phyloP scores from a whole-genome alignment of 2,888 invertebrate species.

The Hemistola chrysoprasaria region DNA sequence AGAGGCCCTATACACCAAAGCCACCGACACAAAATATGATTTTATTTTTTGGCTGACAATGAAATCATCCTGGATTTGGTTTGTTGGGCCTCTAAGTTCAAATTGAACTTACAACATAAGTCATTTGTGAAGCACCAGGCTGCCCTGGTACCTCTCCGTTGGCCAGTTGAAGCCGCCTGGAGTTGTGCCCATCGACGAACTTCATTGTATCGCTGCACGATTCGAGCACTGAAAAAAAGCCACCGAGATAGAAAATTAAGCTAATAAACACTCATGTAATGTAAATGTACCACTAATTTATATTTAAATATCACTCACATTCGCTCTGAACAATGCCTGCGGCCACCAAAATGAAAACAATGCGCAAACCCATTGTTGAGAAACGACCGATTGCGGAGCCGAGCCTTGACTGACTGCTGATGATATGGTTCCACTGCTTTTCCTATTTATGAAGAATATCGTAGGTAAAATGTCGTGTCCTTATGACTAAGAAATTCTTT shows the following conservation, averaged over 20 bases:
- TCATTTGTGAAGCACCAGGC: conserved; percentile 45
- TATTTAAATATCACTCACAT: conserved; percentile 13
- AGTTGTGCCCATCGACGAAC: conserved; percentile 49
- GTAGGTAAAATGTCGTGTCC: conserved; percentile 23
- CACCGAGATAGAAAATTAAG: not conserved
- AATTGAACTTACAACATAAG: conserved; percentile 37
- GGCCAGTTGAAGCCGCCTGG: conserved; percentile 36
- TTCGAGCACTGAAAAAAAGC: conserved; percentile 37
- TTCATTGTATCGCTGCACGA: conserved; percentile 36
- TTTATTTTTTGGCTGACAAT: no score
- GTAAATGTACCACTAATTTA: not conserved
- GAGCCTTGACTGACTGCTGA: conserved; percentile 26
- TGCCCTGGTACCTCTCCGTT: conserved; percentile 40
- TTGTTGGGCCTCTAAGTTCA: no score
- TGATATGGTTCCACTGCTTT: conserved; percentile 27
- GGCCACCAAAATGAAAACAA: conserved; percentile 43
- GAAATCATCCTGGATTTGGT: no score
- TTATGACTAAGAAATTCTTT: conserved; percentile 18
- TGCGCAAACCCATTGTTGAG: conserved; percentile 48
- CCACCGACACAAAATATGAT: no score
- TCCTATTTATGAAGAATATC: conserved; percentile 28
- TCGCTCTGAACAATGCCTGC: conserved; percentile 27
- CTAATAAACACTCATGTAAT: not conserved
- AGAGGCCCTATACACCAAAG: no score
- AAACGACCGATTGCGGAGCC: conserved; percentile 16